phyloP scores from a whole-genome alignment of 2,113 vertebrate genomes.

The Fregetta grallaria region DNA sequence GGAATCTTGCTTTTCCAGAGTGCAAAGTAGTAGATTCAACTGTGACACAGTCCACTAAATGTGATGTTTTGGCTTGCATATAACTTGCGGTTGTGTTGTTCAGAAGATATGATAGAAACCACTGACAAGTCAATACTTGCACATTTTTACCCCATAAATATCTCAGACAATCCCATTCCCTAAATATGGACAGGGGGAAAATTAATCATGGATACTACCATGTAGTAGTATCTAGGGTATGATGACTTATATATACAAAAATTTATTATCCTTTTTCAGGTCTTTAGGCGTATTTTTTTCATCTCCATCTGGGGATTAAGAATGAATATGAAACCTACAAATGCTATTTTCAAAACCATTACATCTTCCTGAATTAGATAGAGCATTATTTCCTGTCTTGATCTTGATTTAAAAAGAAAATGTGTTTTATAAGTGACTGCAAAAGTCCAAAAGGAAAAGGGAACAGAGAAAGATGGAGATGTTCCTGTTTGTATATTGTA shows the following conservation, averaged over 20 bases:
- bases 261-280: not conserved
- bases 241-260: not conserved
- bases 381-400: not conserved
- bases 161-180: not conserved
- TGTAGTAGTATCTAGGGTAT: not conserved
- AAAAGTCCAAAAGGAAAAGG: not conserved
- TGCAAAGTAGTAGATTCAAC: not conserved
- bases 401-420: not conserved
- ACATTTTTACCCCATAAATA: not conserved
- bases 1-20: not conserved
- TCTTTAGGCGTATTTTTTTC: not conserved
- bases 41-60: not conserved
- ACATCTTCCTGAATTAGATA: not conserved
- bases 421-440: not conserved
- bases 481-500: not conserved
- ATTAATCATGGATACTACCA: not conserved
- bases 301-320: not conserved
- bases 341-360: not conserved
- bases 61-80: not conserved
- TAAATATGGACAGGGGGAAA: not conserved
- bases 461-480: not conserved
- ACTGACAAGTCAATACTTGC: not conserved
- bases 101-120: not conserved
- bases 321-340: not conserved
- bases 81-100: not conserved